Evolutionary conservation across 2,113 vertebrate genomes (phyloP).

Genomic region (Psittacara wagleri): DNA sequence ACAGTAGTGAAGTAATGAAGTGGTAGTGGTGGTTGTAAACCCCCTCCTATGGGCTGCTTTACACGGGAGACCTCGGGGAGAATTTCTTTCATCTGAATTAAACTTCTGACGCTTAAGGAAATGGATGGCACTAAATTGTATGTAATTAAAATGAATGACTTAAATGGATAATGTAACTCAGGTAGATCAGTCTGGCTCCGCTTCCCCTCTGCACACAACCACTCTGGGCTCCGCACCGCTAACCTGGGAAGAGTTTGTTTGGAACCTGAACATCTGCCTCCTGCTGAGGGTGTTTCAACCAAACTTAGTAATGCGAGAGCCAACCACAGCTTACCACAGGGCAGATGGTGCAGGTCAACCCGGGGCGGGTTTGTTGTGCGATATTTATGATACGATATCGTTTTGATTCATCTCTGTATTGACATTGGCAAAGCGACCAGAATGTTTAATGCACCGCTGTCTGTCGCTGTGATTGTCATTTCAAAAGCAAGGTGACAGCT

Average conservation of each 20-base stretch:
- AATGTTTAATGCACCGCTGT: accelerated
- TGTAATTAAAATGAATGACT: not conserved
- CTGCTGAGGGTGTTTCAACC: accelerated
- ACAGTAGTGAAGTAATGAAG: accelerated
- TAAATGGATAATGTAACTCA: not conserved
- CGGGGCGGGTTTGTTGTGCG: accelerated
- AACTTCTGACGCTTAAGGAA: not conserved
- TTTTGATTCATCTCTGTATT: no score
- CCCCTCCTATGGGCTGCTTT: no score
- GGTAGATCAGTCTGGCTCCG: not conserved
- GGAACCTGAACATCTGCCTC: not conserved
- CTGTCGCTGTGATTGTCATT: accelerated
- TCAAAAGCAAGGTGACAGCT: no score
- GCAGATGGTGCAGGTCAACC: not conserved
- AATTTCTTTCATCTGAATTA: no score
- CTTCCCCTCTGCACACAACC: not conserved
- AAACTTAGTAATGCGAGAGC: not conserved
- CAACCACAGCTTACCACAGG: not conserved
- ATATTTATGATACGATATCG: accelerated
- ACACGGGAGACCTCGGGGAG: accelerated
- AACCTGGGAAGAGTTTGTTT: no score
- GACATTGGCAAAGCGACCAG: accelerated
- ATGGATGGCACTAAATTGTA: not conserved
- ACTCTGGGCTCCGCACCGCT: not conserved
- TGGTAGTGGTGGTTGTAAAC: not conserved